Evolutionary conservation across 2,113 vertebrate genomes (phyloP).

Genomic region (Peromyscus californicus): DNA sequence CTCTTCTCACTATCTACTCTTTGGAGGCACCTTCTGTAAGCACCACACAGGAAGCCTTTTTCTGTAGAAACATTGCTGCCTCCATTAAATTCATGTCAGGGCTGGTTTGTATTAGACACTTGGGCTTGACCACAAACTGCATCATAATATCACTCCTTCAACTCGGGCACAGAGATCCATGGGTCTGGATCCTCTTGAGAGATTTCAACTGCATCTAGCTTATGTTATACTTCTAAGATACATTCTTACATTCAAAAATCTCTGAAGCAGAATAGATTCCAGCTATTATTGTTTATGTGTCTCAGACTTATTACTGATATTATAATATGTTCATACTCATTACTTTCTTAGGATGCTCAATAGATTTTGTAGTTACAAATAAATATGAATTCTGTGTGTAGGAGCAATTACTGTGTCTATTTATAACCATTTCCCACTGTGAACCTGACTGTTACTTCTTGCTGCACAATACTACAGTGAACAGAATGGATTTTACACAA

Average conservation of each 20-base stretch:
- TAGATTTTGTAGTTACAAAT: not conserved
- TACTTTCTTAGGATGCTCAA: conserved; percentile 21
- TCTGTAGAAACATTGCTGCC: not conserved
- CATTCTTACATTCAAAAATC: not conserved
- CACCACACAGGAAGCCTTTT: not conserved
- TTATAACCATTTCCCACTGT: not conserved
- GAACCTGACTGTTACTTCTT: not conserved
- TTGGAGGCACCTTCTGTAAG: not conserved
- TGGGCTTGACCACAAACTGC: not conserved
- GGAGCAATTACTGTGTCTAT: not conserved
- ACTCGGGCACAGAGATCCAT: not conserved
- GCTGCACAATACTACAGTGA: not conserved
- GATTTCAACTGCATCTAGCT: not conserved
- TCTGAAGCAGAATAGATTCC: not conserved
- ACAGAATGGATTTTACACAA: not conserved
- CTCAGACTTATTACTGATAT: conserved; percentile 6
- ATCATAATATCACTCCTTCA: not conserved
- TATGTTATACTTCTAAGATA: not conserved
- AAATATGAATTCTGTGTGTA: not conserved
- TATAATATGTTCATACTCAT: not conserved
- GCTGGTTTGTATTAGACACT: not conserved
- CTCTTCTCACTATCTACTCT: not conserved
- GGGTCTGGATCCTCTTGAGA: not conserved
- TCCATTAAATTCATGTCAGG: not conserved
- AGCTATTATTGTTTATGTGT: not conserved